Evolutionary conservation across 53 echinoderm and acorn worm genomes (phyloP), one percentile per base, ranked within the genome.

Genomic region (Paracentrotus lividus): DNA sequence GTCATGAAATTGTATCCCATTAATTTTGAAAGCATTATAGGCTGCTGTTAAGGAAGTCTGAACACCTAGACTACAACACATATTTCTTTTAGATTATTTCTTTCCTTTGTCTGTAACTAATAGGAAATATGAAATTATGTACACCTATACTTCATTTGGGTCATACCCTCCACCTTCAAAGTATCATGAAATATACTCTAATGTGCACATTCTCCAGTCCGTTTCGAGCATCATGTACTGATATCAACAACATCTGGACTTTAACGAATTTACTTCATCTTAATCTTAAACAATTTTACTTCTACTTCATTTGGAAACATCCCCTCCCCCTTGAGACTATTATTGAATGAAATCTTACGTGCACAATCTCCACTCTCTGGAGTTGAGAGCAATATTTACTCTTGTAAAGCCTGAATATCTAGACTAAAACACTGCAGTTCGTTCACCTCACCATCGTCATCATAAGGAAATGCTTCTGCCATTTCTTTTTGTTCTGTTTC

Each of bases 141-240:
- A n/a, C n/a, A n/a, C n/a, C n/a, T n/a, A n/a, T n/a, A n/a, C n/a
- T n/a, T n/a, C n/a, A n/a, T n/a, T n/a, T n/a, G n/a, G n/a, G n/a
- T n/a, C n/a, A n/a, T n/a, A n/a, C n/a, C n/a, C n/a, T n/a, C n/a
- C n/a, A n/a, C n/a, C n/a, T n/a, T n/a, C n/a, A n/a, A n/a, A n/a
- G n/a, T n/a, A n/a, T n/a, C n/a, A n/a, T n/a, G n/a, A n/a, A n/a
- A n/a, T n/a, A n/a, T n/a, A n/a, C n/a, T n/a, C n/a, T n/a, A n/a
- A 61, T 61, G 61, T 61, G 20, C 61, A 61, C n/a, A 24, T n/a
- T 61, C 61, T 61, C 61, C 61, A 61, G n/a, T 61, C 26, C 61
- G 8, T n/a, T 8, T n/a, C 8, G 8, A 24, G 61, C 61, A 5
- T 61, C 20, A 24, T 61, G 8, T 6, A 61, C 8, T 61, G 61